Evolutionary conservation across 2,113 vertebrate genomes (phyloP).

Genomic region (Pogona vitticeps): DNA sequence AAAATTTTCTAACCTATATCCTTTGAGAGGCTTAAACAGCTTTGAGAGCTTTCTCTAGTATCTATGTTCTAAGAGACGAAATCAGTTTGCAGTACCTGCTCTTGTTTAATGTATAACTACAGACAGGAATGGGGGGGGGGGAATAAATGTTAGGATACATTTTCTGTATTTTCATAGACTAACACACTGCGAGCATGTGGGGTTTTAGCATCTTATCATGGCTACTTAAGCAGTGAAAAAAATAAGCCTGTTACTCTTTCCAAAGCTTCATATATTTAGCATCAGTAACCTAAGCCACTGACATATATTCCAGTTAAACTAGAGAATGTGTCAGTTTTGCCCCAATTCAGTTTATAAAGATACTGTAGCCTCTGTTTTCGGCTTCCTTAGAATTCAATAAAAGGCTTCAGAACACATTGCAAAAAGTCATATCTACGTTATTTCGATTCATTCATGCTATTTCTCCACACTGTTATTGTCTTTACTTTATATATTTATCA

Average conservation of each 20-base stretch:
- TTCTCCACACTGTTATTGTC: neutral
- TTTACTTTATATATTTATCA: neutral
- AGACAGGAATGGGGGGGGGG: too few relatives aligned
- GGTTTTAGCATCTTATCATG: neutral
- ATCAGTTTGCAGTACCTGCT: neutral
- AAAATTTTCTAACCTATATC: too few relatives aligned
- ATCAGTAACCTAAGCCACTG: neutral
- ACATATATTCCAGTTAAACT: neutral
- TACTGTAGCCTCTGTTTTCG: neutral
- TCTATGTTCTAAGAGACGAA: too few relatives aligned
- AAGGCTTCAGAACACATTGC: neutral
- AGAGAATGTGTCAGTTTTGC: neutral
- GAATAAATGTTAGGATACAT: too few relatives aligned
- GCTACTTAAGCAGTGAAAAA: neutral
- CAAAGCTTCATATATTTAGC: neutral
- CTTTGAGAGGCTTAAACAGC: too few relatives aligned
- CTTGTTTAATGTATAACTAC: neutral
- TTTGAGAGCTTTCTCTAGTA: too few relatives aligned
- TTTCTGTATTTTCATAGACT: neutral
- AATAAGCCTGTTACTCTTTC: neutral
- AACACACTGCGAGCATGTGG: too few relatives aligned
- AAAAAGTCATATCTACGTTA: accelerated
- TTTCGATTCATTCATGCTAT: neutral
- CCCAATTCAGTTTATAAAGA: neutral
- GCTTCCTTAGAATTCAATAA: neutral